phyloP scores from a whole-genome alignment of 2,113 vertebrate species.

The Sylvietta virens region DNA sequence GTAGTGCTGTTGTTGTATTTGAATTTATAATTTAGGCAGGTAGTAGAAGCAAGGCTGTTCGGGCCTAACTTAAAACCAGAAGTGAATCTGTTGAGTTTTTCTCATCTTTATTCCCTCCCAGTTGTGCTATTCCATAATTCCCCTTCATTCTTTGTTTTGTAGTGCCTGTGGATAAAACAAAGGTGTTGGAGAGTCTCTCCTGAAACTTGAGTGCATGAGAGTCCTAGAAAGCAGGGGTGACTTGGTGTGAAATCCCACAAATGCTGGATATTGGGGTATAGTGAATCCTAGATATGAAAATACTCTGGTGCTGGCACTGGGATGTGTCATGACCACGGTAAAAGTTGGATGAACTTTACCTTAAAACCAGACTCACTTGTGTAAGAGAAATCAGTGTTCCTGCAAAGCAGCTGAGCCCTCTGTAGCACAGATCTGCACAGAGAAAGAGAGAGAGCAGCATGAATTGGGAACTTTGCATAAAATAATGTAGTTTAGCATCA shows the following conservation, averaged over 20 bases:
- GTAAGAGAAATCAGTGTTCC: neutral
- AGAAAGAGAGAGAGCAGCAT: neutral
- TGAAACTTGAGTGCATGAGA: neutral
- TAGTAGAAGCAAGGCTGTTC: neutral
- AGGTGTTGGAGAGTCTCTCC: neutral
- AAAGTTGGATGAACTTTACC: neutral
- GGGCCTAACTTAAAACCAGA: neutral
- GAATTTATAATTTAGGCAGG: neutral
- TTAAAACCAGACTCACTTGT: neutral
- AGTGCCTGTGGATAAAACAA: neutral
- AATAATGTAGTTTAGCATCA: accelerated
- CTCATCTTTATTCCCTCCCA: neutral
- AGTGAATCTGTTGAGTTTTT: neutral
- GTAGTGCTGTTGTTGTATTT: neutral
- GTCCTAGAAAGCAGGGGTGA: neutral
- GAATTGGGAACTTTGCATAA: neutral
- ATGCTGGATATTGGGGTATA: neutral
- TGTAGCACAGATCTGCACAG: neutral
- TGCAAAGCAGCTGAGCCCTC: neutral
- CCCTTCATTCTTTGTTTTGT: neutral
- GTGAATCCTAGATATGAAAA: neutral
- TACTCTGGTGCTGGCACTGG: accelerated
- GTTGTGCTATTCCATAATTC: neutral
- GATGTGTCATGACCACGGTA: neutral
- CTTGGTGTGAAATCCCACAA: neutral